phyloP scores from a whole-genome alignment of 2,888 invertebrate genomes.

The Amblyjoppa proteus region DNA sequence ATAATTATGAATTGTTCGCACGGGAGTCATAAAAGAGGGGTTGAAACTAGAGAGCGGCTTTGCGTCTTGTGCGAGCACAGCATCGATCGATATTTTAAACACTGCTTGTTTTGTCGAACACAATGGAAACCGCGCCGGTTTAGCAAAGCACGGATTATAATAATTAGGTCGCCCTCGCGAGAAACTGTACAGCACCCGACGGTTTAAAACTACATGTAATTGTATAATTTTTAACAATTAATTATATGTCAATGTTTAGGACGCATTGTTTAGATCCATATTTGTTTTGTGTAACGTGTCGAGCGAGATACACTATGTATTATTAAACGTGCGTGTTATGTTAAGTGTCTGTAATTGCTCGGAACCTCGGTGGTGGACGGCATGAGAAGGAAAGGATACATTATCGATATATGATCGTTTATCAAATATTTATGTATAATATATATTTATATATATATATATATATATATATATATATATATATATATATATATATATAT shows the following conservation, averaged over 20 bases:
- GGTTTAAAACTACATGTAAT: slow-evolving; percentile 2
- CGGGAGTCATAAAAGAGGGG: slow-evolving; percentile 33
- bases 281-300: slow-evolving; percentile 37
- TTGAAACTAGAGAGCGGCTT: slow-evolving; percentile 28
- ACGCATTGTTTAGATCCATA: slow-evolving; percentile 38
- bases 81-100: slow-evolving; percentile 44
- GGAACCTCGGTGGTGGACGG: slow-evolving; percentile 44
- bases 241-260: slow-evolving; percentile 51
- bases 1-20: slow-evolving; percentile 56
- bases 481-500: slow-evolving; percentile 17
- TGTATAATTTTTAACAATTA: slow-evolving; percentile 24
- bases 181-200: slow-evolving; percentile 47
- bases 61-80: slow-evolving; percentile 7
- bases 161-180: slow-evolving; percentile 39
- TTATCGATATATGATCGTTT: slow-evolving; percentile 19
- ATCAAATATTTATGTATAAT: slow-evolving; percentile 9
- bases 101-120: slow-evolving; percentile 32
- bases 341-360: slow-evolving; percentile 56
- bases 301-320: slow-evolving; percentile 20
- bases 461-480: slow-evolving; percentile 20
- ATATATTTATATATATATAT: slow-evolving; percentile 17
- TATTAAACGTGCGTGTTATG: slow-evolving; percentile 51
- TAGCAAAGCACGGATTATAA: slow-evolving; percentile 17
- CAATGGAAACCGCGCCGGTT: slow-evolving; percentile 9
- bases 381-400: slow-evolving; percentile 54